Conservation (phyloP, 2,888 invertebrate genomes). For the Noctua comes region DNA sequence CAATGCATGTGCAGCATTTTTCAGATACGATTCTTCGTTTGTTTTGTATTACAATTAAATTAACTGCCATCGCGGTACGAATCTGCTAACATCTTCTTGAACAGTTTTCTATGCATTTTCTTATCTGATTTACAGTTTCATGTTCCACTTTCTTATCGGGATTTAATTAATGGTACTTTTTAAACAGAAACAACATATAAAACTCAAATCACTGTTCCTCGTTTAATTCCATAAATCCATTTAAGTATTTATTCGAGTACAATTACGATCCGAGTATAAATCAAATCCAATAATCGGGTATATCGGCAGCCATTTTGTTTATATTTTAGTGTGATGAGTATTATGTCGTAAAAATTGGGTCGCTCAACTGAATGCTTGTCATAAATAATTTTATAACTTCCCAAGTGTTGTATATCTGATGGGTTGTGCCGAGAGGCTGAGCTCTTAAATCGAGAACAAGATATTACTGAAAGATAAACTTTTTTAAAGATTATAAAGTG, state of each 20-base stretch:
- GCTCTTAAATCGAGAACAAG: constrained; percentile 21
- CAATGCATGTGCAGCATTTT: background rate
- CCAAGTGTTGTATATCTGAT: constrained; percentile 23
- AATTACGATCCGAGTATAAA: constrained; percentile 31
- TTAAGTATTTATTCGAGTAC: constrained; percentile 20
- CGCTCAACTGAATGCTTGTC: constrained; percentile 36
- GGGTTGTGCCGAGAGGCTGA: constrained; percentile 6
- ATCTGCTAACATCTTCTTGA: background rate
- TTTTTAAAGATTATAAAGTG: constrained; percentile 3
- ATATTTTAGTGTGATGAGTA: constrained; percentile 60
- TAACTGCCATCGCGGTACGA: background rate
- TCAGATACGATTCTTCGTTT: background rate
- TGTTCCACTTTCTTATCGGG: background rate
- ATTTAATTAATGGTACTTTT: background rate
- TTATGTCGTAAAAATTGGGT: constrained; percentile 55
- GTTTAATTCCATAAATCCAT: constrained; percentile 4
- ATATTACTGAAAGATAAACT: background rate
- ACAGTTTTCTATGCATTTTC: background rate
- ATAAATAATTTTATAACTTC: constrained; percentile 62
- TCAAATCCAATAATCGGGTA: constrained; percentile 47
- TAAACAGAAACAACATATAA: background rate
- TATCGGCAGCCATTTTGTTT: constrained; percentile 50
- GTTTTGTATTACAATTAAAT: background rate
- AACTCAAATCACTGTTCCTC: background rate
- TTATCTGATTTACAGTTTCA: background rate